These are phyloP conservation scores for Zeus faber DNA, from an alignment of 2,113 vertebrate species.

Conservation along the genomic window DNA sequence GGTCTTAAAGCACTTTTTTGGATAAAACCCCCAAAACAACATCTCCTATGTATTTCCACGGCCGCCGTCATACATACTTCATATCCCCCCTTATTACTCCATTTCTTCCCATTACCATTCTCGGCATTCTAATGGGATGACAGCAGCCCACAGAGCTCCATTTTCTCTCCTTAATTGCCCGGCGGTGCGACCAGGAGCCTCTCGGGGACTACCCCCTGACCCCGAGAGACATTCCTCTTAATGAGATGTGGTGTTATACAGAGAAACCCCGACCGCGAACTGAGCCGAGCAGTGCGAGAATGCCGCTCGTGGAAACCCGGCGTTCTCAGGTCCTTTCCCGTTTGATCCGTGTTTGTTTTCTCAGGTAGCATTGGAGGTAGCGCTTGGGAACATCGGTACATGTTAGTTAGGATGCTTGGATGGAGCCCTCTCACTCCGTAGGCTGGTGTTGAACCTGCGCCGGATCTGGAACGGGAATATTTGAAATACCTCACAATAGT, in stretches of 20 bases:
- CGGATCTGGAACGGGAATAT: no score
- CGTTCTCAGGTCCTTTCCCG: no score
- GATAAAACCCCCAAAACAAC: neutral
- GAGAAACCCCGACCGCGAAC: slow-evolving; percentile 2
- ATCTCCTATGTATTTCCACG: slow-evolving; percentile 5
- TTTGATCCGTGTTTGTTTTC: no score
- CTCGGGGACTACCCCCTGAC: slow-evolving; percentile 59
- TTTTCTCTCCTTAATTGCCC: slow-evolving; percentile 58
- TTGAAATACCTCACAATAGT: no score
- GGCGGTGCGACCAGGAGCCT: slow-evolving; percentile 35
- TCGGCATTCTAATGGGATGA: slow-evolving; percentile 52
- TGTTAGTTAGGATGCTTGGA: no score
- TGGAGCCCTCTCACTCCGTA: no score
- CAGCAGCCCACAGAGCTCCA: slow-evolving; percentile 28
- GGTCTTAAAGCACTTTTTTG: neutral
- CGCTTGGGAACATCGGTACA: no score
- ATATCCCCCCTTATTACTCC: slow-evolving; percentile 3
- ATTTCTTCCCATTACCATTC: slow-evolving; percentile 13
- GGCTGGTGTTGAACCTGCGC: no score
- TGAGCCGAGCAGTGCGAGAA: slow-evolving; percentile 12
- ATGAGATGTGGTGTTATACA: slow-evolving; percentile 52
- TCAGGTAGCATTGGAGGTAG: no score
- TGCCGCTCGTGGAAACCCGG: no score
- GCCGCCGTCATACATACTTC: neutral
- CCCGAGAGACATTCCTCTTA: slow-evolving; percentile 48